Conservation (phyloP, 2,888 invertebrate genomes). For the Trachelus iudaicus region DNA sequence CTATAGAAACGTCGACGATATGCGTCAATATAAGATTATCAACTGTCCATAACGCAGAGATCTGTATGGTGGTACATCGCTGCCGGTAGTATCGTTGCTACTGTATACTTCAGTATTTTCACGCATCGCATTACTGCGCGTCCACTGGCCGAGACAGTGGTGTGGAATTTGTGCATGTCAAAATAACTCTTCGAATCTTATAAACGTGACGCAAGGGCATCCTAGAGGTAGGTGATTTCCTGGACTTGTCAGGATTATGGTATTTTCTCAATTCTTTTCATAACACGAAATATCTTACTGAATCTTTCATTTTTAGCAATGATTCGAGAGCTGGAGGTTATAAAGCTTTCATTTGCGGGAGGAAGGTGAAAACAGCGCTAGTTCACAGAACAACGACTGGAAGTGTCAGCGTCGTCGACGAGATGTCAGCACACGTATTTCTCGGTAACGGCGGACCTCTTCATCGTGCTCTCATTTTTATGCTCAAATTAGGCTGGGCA, state of each 20-base stretch:
- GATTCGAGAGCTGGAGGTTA: neutral
- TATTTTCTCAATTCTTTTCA: neutral
- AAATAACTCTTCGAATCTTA: neutral
- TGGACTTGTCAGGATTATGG: neutral
- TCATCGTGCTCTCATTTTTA: constrained; percentile 71
- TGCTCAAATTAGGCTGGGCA: constrained; percentile 79
- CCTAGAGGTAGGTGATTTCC: neutral
- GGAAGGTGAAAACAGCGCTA: constrained; percentile 13
- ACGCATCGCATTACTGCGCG: neutral
- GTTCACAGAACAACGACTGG: neutral
- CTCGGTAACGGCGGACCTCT: constrained; percentile 61
- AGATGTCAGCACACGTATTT: constrained; percentile 47
- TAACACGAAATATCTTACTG: neutral
- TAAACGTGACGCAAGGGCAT: neutral
- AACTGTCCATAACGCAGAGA: neutral
- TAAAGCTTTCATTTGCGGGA: constrained; percentile 4
- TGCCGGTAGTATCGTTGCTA: neutral
- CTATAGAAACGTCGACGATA: neutral
- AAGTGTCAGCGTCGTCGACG: constrained; percentile 24
- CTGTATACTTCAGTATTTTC: neutral
- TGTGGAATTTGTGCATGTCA: neutral
- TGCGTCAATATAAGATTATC: neutral
- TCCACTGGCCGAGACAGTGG: neutral
- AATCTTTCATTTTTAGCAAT: constrained; percentile 3
- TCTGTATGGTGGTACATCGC: neutral